These are phyloP conservation scores for Phacellophora camtschatica DNA, from an alignment of 30 jellyfish, hydroid and myxozoan genomes.

Conservation along the genomic window DNA sequence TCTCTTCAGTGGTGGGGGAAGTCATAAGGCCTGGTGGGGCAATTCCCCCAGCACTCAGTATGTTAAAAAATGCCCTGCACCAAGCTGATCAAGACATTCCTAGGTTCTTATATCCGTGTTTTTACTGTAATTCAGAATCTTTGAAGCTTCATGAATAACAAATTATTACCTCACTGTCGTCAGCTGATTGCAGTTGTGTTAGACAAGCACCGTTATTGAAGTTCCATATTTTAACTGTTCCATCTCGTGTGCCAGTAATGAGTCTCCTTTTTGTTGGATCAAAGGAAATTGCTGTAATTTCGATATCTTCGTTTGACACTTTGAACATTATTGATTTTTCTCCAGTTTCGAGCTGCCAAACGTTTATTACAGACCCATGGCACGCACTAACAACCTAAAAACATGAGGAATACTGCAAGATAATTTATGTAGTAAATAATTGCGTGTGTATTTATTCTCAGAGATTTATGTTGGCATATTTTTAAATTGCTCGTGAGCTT, in stretches of 20 bases:
- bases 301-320: constrained; percentile 83
- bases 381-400: constrained; percentile 96
- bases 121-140: not conserved
- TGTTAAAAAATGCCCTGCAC: too few relatives aligned
- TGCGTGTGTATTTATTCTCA: too few relatives aligned
- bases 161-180: constrained; percentile 72
- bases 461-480: too few relatives aligned
- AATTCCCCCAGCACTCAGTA: too few relatives aligned
- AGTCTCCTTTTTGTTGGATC: constrained; percentile 85
- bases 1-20: too few relatives aligned
- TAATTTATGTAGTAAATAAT: too few relatives aligned
- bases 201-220: constrained; percentile 93
- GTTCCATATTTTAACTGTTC: constrained; percentile 86
- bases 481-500: too few relatives aligned
- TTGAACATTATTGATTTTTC: constrained; percentile 84
- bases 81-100: too few relatives aligned
- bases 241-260: constrained; percentile 89
- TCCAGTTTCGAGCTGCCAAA: constrained; percentile 94
- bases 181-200: constrained; percentile 54
- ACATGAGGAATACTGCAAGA: too few relatives aligned
- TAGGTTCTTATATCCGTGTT: not conserved
- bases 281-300: constrained; percentile 85
- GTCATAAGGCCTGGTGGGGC: too few relatives aligned
- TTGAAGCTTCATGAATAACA: not conserved
- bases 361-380: constrained; percentile 86